A percentile compares a stretch with the other conserved stretches of the same genome.
Conservation (phyloP, 2,797 vertebrate genomes). For the Vespertilio murinus region DNA sequence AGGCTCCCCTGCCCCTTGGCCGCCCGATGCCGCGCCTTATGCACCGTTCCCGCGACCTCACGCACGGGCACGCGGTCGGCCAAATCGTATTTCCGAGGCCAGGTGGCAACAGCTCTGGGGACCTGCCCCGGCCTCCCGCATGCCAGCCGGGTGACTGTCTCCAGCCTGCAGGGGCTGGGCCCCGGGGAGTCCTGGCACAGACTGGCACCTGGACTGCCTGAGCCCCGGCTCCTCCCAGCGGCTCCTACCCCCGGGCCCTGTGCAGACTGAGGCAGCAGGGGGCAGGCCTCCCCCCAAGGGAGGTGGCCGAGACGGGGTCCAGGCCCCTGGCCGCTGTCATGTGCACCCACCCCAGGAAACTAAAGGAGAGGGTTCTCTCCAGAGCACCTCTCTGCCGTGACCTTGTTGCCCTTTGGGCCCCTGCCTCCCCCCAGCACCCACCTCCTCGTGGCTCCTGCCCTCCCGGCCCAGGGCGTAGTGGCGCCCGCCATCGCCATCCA, state of each 20-base stretch:
- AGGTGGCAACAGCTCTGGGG: neutral
- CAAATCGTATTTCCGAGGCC: neutral
- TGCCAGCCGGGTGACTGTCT: neutral
- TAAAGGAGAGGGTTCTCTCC: neutral
- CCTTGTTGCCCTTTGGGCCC: neutral
- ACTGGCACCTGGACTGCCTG: neutral
- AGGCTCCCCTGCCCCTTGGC: neutral
- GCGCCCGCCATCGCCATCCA: constrained; percentile 38
- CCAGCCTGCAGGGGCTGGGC: neutral
- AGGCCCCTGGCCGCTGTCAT: neutral
- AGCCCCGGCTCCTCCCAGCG: neutral
- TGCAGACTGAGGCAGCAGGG: neutral
- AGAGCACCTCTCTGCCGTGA: neutral
- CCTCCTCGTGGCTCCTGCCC: constrained; percentile 76
- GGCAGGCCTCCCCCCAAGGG: neutral
- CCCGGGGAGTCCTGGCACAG: neutral
- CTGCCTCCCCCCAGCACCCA: constrained; percentile 41
- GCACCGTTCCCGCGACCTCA: neutral
- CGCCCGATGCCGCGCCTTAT: neutral
- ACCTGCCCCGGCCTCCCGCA: neutral
- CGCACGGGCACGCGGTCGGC: accelerated
- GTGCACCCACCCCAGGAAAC: neutral
- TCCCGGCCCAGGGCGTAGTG: constrained; percentile 80
- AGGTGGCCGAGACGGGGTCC: too few species aligned
- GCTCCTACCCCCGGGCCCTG: neutral